Evolutionary conservation across 2,113 vertebrate genomes (phyloP), one percentile per base, ranked within the genome.

Genomic region (Solenodon paradoxus): DNA sequence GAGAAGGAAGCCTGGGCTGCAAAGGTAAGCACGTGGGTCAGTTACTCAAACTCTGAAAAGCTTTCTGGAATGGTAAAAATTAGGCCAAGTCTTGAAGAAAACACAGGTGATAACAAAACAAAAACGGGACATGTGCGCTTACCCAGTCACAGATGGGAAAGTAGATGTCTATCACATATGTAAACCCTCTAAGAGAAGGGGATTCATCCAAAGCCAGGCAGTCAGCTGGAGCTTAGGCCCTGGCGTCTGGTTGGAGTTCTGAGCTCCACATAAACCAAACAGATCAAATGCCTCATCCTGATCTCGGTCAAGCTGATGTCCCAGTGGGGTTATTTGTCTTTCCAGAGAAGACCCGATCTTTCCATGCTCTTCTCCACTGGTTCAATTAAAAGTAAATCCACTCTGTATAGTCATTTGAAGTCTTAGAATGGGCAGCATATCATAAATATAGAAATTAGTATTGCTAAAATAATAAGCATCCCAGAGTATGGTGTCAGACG

Each of bases 141-240:
- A 2, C 40, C 64, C 11, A 32, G 6, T 71, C 19, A 24, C 20
- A 55, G 47, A 38, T 40, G 32, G 66, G 16, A 77, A 61, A 32
- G 7, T n/a, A 0, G 0, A 68, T 13, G 51, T 5, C 20, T 9
- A 2, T 10, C 8, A 0, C 13, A 45, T 2, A 12, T 38, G 0
- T 30, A 32, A n/a, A n/a, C 55, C 5, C 53, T 4, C 38, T 19
- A 71, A 22, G 2, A 28, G 9, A 38, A 61, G 7, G 0, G 2
- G 20, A 10, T 28, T 64, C 61, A 6, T 10, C 8, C 57, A 68
- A 61, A 63, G 61, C 1, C 42, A 59, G 19, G 28, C 28, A 51
- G 15, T 7, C 40, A 77, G 2, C 24, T 35, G 4, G 42, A 86
- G 19, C 13, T 28, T 2, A 30, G 17, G 47, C 59, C 32, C 13